These are phyloP conservation scores for Callorhinus ursinus DNA, from an alignment of 2,113 vertebrate genomes.

Conservation along the genomic window DNA sequence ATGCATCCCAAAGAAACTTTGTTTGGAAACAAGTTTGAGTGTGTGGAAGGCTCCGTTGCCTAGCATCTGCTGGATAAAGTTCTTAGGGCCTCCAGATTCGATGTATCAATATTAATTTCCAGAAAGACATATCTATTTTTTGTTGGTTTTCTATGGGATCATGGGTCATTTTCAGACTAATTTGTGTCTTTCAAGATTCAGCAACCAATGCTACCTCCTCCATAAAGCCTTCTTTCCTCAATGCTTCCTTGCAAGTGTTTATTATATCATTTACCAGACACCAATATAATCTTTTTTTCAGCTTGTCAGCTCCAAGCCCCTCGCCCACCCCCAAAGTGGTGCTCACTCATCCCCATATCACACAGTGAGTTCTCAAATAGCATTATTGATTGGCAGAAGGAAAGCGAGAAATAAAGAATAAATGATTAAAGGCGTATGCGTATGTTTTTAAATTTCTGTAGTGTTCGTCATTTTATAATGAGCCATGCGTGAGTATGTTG, in stretches of 20 bases:
- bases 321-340: neutral
- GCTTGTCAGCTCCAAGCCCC: neutral
- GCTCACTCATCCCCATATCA: neutral
- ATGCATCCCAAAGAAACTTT: neutral
- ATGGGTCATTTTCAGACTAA: neutral
- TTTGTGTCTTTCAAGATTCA: neutral
- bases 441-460: neutral
- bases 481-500: neutral
- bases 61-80: neutral
- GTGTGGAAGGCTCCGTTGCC: neutral
- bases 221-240: neutral
- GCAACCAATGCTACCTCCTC: neutral
- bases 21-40: neutral
- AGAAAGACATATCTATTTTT: neutral
- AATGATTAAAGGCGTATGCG: neutral
- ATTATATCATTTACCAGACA: neutral
- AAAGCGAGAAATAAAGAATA: slow-evolving; percentile 41
- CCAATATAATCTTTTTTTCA: neutral
- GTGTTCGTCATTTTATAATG: neutral
- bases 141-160: neutral
- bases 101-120: neutral
- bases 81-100: neutral
- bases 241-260: neutral
- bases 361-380: neutral
- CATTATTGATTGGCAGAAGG: neutral